Percentiles rank a stretch among this genome's conserved stretches.
Evolutionary conservation across 2,797 vertebrate species (phyloP).

Genomic region (Botia kubotai): DNA sequence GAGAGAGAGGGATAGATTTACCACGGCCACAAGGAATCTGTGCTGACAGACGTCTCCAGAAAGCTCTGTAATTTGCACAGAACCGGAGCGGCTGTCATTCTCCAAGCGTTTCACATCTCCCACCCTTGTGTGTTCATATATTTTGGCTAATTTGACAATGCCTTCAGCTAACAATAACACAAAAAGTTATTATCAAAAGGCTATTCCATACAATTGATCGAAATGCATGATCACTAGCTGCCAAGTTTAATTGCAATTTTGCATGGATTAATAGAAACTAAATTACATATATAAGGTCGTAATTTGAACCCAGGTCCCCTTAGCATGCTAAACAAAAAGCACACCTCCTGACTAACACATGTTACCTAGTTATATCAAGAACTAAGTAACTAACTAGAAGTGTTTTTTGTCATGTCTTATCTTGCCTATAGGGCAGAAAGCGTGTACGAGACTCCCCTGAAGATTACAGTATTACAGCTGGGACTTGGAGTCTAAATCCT

Average conservation of each 20-base stretch:
- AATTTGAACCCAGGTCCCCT: background rate
- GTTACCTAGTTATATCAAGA: background rate
- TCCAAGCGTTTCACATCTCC: background rate
- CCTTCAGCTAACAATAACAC: conserved; percentile 10
- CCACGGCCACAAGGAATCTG: background rate
- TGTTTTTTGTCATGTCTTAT: background rate
- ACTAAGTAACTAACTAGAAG: background rate
- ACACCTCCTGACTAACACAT: background rate
- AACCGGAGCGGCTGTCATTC: conserved; percentile 6
- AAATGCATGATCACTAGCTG: background rate
- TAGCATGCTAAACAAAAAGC: background rate
- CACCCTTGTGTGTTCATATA: conserved; percentile 2
- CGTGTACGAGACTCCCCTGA: background rate
- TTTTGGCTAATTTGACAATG: conserved; percentile 11
- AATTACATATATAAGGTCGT: background rate
- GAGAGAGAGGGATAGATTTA: conserved; percentile 1
- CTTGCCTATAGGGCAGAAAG: background rate
- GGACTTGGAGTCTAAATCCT: background rate
- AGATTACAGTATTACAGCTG: background rate
- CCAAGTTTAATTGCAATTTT: background rate
- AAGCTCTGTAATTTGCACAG: background rate
- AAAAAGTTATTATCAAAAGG: background rate
- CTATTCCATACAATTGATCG: background rate
- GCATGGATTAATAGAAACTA: background rate
- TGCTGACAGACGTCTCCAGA: background rate